Percentiles rank a stretch among this genome's conserved stretches.
These are phyloP conservation scores for Apotomis turbidana DNA, from an alignment of 2,888 invertebrate genomes.

Conservation along the genomic window DNA sequence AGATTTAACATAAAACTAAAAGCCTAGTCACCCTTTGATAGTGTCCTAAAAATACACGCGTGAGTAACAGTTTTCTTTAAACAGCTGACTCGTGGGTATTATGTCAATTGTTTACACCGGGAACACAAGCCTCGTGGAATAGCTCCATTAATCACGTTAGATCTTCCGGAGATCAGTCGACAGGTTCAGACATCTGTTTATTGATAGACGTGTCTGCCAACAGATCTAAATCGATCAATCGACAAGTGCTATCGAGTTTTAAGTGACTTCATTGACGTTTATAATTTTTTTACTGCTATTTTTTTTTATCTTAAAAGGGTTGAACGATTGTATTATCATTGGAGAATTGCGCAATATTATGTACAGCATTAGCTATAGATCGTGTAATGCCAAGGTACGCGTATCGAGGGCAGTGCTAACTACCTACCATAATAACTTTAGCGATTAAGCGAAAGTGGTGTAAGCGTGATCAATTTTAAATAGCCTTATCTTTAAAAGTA, in stretches of 20 bases:
- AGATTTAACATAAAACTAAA: constrained; percentile 28
- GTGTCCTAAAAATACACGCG: constrained; percentile 35
- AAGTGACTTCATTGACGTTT: neutral
- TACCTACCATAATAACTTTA: constrained; percentile 3
- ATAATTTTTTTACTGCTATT: constrained; percentile 5
- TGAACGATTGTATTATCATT: neutral
- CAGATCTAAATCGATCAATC: constrained; percentile 28
- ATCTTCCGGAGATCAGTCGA: constrained; percentile 38
- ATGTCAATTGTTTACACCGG: constrained; percentile 40
- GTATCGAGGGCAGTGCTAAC: neutral
- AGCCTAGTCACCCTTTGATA: constrained; percentile 28
- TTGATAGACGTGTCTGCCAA: constrained; percentile 31
- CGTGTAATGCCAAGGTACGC: neutral
- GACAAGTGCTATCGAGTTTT: constrained; percentile 24
- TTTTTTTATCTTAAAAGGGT: constrained; percentile 10
- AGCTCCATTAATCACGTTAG: constrained; percentile 33
- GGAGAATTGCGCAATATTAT: neutral
- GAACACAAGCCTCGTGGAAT: constrained; percentile 24
- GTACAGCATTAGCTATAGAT: neutral
- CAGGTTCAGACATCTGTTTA: constrained; percentile 32
- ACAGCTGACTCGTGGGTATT: constrained; percentile 28
- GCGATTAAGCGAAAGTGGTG: constrained; percentile 7
- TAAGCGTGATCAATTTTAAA: neutral
- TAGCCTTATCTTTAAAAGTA: neutral
- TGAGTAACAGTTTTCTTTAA: constrained; percentile 33